phyloP scores from a whole-genome alignment of 2,797 vertebrate species.

The Apogon hyalosoma region DNA sequence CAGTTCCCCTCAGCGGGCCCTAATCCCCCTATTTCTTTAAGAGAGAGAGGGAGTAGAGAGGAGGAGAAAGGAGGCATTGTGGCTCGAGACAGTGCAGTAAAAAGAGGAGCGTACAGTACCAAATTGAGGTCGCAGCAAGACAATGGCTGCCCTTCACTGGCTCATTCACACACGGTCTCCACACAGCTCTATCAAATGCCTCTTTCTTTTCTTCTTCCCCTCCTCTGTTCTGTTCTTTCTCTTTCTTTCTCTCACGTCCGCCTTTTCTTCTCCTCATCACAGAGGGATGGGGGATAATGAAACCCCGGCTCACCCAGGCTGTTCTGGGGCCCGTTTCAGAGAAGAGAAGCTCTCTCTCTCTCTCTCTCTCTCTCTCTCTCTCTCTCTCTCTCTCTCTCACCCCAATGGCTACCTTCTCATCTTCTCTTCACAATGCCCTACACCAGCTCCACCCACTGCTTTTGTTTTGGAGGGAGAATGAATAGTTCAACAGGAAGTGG shows the following conservation, averaged over 20 bases:
- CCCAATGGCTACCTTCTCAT: conserved; percentile 63
- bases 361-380: conserved; percentile 33
- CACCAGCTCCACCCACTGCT: conserved; percentile 49
- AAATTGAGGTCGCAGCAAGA: conserved; percentile 97
- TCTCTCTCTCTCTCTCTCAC: conserved; percentile 23
- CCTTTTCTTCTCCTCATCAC: conserved; percentile 91
- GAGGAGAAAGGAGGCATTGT: conserved; percentile 97
- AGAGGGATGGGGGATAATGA: conserved; percentile 80
- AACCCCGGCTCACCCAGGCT: conserved; percentile 73
- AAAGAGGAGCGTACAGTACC: conserved; percentile 97
- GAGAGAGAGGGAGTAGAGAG: conserved; percentile 83
- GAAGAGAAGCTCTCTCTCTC: conserved; percentile 53
- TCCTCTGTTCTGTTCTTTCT: conserved; percentile 79
- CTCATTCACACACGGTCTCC: conserved; percentile 92
- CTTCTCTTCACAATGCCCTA: conserved; percentile 38
- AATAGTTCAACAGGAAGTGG: conserved; percentile 49
- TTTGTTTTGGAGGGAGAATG: conserved; percentile 48
- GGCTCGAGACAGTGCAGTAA: conserved; percentile 94
- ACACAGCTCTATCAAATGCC: conserved; percentile 97
- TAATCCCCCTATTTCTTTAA: conserved; percentile 94
- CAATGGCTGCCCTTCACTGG: conserved; percentile 96
- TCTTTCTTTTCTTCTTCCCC: conserved; percentile 86
- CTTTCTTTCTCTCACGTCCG: conserved; percentile 81
- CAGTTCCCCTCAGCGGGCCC: conserved; percentile 91
- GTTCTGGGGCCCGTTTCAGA: conserved; percentile 70